Conservation (phyloP, 2,888 invertebrate genomes). For the Eupithecia pulchellata region DNA sequence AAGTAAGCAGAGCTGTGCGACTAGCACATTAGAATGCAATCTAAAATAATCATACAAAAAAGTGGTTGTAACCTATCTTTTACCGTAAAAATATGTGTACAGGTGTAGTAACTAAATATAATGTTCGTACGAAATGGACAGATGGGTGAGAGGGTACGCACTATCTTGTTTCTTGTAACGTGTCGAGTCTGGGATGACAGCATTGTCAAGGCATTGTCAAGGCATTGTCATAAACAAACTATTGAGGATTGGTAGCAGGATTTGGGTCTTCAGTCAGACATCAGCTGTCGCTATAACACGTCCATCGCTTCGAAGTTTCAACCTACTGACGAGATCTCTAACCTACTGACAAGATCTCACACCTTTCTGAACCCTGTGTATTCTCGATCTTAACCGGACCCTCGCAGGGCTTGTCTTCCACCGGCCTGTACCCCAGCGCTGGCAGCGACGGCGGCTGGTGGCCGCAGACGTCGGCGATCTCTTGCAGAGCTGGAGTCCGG, state of each 20-base stretch:
- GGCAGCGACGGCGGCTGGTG: neutral
- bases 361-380: neutral
- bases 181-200: neutral
- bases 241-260: neutral
- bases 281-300: neutral
- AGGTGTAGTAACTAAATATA: too few relatives aligned
- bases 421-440: neutral
- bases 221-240: neutral
- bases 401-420: neutral
- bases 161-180: neutral
- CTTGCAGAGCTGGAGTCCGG: neutral
- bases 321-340: neutral
- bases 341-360: neutral
- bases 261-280: neutral
- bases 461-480: neutral
- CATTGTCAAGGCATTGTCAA: too few relatives aligned
- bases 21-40: too few relatives aligned
- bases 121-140: too few relatives aligned
- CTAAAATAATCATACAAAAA: too few relatives aligned
- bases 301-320: neutral
- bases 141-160: too few relatives aligned
- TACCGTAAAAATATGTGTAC: too few relatives aligned
- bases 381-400: neutral
- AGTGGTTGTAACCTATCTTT: too few relatives aligned
- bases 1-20: too few relatives aligned